Evolutionary conservation across 2,113 vertebrate genomes (phyloP).

Genomic region (Oreotragus oreotragus): DNA sequence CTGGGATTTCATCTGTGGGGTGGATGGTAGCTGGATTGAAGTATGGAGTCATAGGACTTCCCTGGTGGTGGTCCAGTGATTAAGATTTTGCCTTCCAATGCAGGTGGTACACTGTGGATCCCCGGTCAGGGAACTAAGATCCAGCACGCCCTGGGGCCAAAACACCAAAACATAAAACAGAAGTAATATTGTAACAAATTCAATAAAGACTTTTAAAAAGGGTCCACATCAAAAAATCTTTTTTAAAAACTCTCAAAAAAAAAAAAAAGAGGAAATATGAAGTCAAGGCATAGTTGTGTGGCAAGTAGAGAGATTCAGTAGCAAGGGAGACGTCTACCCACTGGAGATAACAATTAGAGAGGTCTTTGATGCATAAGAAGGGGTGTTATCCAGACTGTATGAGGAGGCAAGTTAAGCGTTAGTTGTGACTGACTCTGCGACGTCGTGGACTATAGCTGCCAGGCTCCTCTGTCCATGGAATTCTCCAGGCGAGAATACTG

Average conservation of each 20-base stretch:
- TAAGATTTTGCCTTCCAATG: neutral
- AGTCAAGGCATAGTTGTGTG: neutral
- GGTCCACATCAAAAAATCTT: neutral
- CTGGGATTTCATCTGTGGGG: neutral
- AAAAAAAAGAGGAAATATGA: neutral
- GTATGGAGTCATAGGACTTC: neutral
- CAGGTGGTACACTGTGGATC: neutral
- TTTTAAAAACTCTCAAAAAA: neutral
- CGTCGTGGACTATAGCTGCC: rapidly evolving
- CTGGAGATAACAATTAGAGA: neutral
- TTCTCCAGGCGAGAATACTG: neutral
- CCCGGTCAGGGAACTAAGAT: neutral
- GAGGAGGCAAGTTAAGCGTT: neutral
- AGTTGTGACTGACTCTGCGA: rapidly evolving
- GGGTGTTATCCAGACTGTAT: neutral
- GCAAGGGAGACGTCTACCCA: neutral
- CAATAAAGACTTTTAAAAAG: neutral
- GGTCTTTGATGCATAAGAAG: neutral
- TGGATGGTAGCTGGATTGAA: neutral
- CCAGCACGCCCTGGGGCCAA: neutral
- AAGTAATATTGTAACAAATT: neutral
- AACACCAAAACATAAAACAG: neutral
- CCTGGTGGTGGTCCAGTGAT: neutral
- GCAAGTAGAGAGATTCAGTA: neutral
- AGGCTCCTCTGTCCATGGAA: neutral